Conservation (phyloP, 2,113 vertebrate genomes). For the Neolamprologus longior region DNA sequence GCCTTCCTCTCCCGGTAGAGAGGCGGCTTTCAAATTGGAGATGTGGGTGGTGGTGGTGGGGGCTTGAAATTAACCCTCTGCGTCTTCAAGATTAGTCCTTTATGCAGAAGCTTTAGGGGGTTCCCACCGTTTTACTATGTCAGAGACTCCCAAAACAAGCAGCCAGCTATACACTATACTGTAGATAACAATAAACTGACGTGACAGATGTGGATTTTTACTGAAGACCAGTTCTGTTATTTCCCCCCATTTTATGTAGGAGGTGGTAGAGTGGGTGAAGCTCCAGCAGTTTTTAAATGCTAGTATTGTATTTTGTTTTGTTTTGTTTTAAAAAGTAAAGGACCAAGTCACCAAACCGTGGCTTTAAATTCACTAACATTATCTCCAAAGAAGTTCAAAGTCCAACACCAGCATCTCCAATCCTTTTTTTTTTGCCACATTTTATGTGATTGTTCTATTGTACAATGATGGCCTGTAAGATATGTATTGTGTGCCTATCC, state of each 20-base stretch:
- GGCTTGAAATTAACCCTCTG: constrained; percentile 55
- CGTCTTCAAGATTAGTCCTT: constrained; percentile 31
- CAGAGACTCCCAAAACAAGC: neutral
- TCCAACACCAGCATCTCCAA: neutral
- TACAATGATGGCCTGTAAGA: neutral
- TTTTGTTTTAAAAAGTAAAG: neutral
- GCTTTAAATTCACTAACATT: neutral
- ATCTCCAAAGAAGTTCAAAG: neutral
- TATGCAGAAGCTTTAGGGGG: constrained; percentile 6
- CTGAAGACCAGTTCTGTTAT: neutral
- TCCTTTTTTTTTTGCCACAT: neutral
- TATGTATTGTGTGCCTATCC: neutral
- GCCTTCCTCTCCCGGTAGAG: constrained; percentile 77
- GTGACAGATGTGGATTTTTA: neutral
- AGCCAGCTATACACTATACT: neutral
- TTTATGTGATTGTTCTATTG: neutral
- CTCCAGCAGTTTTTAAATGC: neutral
- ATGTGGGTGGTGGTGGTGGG: constrained; percentile 60
- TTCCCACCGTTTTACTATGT: constrained; percentile 15
- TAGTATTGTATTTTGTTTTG: neutral
- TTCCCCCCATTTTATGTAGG: neutral
- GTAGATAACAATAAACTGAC: neutral
- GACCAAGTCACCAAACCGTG: neutral
- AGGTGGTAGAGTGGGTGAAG: neutral
- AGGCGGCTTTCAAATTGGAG: constrained; percentile 67